Conservation (phyloP, 2,797 vertebrate species). For the Tangara arthus region DNA sequence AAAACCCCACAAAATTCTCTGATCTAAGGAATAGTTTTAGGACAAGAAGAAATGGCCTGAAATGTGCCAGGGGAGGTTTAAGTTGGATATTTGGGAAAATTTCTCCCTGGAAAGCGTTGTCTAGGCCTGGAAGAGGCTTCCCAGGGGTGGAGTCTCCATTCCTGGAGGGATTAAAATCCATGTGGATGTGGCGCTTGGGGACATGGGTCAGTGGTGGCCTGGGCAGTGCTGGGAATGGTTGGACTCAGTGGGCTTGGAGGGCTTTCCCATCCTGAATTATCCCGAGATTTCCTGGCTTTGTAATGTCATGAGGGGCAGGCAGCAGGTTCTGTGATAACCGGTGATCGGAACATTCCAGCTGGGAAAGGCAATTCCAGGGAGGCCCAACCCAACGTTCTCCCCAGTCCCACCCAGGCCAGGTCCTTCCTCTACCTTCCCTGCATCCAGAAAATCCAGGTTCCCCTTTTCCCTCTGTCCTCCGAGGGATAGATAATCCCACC, state of each 20-base stretch:
- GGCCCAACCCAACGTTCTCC: rapidly evolving
- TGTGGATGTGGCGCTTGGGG: neutral
- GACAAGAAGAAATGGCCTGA: neutral
- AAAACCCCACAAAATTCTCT: neutral
- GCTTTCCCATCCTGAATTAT: neutral
- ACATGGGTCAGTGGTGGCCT: neutral
- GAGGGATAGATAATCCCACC: neutral
- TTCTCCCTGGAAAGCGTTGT: neutral
- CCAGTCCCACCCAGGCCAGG: neutral
- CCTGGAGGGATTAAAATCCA: neutral
- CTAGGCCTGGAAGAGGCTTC: neutral
- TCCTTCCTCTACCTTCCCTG: neutral
- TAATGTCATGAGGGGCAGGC: rapidly evolving
- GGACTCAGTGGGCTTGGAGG: rapidly evolving
- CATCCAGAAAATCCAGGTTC: neutral
- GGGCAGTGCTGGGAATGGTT: neutral
- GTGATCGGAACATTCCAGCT: rapidly evolving
- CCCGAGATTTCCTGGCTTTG: neutral
- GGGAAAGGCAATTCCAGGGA: neutral
- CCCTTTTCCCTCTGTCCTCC: neutral
- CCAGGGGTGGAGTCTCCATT: neutral
- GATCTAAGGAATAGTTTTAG: neutral
- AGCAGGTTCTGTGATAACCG: neutral
- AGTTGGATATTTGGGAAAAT: neutral
- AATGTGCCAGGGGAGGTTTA: neutral